A percentile compares a stretch with the other conserved stretches of the same genome.
Conservation (phyloP, 53 echinoderm and acorn worm genomes). For the Luidia sarsii region DNA sequence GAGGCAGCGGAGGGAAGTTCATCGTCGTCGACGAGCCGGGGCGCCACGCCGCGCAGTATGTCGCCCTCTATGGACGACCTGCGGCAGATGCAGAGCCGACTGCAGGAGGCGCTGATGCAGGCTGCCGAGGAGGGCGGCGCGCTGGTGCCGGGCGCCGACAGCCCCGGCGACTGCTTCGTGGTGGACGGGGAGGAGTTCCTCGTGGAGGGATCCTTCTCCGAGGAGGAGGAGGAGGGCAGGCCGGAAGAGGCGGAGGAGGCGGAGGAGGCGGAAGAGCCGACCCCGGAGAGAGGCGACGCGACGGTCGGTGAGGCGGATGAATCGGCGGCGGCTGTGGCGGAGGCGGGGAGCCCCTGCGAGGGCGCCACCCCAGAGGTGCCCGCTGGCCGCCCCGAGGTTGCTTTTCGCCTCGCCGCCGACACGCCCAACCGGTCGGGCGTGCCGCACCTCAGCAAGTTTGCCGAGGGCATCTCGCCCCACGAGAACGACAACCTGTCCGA, state of each 20-base stretch:
- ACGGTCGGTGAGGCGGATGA: background rate
- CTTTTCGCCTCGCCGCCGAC: background rate
- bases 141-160: background rate
- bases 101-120: conserved; percentile 50
- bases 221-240: background rate
- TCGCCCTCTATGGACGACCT: conserved; percentile 49
- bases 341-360: background rate
- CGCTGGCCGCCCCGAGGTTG: background rate
- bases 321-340: background rate
- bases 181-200: conserved; percentile 27
- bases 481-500: conserved; percentile 75
- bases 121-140: conserved; percentile 49
- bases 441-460: conserved; percentile 84
- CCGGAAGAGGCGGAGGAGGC: background rate
- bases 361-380: background rate
- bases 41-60: conserved; percentile 7
- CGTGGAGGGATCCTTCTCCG: background rate
- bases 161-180: conserved; percentile 4
- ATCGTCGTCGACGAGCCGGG: conserved; percentile 33
- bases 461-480: conserved; percentile 90
- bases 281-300: background rate
- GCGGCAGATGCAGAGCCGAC: conserved; percentile 25
- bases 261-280: background rate
- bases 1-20: conserved; percentile 41
- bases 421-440: conserved; percentile 88